These are phyloP conservation scores for Hyles vespertilio DNA, from an alignment of 1,140 invertebrate genomes.

Conservation along the genomic window DNA sequence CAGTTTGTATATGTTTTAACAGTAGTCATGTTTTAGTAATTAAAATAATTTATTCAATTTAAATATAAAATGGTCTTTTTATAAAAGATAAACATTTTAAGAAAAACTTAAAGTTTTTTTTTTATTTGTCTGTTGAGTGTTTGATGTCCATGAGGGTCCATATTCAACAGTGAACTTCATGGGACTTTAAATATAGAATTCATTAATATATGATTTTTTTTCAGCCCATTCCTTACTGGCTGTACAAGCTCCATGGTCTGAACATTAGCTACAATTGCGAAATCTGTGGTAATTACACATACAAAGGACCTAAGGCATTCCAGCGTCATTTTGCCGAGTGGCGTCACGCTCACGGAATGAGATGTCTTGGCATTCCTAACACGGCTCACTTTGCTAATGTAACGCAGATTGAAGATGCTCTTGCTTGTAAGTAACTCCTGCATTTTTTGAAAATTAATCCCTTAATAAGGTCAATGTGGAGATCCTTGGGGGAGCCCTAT, in stretches of 20 bases:
- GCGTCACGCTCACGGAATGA: constrained; percentile 99
- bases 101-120: too few species aligned
- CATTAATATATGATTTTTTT: constrained; percentile 11
- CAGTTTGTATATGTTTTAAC: neutral
- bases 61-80: too few species aligned
- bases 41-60: neutral
- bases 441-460: neutral
- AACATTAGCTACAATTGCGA: constrained; percentile 99
- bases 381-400: constrained; percentile 99
- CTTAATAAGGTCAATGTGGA: too few species aligned
- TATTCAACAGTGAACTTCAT: too few species aligned
- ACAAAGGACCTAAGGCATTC: constrained; percentile 99
- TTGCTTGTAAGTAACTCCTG: constrained; percentile 82
- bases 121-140: too few species aligned
- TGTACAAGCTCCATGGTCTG: constrained; percentile 98
- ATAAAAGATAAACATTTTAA: too few species aligned
- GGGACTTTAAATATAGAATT: too few species aligned
- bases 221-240: constrained; percentile 91
- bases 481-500: too few species aligned
- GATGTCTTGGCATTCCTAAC: constrained; percentile 98
- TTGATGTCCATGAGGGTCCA: too few species aligned
- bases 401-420: constrained; percentile 98
- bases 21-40: neutral
- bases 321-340: constrained; percentile 99
- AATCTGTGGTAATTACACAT: constrained; percentile 99